These are phyloP conservation scores for Sphaeridia pumilis DNA, from an alignment of 2,888 invertebrate genomes.

Conservation along the genomic window DNA sequence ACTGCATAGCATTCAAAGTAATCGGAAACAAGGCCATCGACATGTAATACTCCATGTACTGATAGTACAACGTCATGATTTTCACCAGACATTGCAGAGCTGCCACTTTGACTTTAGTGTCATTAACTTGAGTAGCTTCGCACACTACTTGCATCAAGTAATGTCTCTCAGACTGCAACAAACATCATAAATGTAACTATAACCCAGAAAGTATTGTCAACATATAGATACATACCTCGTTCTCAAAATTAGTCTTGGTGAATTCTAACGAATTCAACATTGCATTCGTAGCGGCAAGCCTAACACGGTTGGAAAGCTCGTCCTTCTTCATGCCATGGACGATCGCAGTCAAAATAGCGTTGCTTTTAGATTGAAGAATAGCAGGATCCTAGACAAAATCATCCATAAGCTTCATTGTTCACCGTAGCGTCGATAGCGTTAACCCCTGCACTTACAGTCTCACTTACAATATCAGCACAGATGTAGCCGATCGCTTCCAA, in stretches of 20 bases:
- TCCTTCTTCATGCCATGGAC: constrained; percentile 96
- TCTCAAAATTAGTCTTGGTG: constrained; percentile 95
- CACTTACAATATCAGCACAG: constrained; percentile 79
- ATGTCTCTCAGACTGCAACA: constrained; percentile 68
- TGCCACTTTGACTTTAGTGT: constrained; percentile 86
- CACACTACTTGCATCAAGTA: constrained; percentile 99
- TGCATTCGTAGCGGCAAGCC: constrained; percentile 92
- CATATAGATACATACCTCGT: constrained; percentile 50
- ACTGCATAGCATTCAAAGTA: constrained; percentile 96
- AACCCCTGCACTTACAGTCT: no score
- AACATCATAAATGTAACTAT: constrained; percentile 5
- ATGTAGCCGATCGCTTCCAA: constrained; percentile 97
- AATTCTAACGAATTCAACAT: constrained; percentile 95
- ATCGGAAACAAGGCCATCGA: constrained; percentile 86
- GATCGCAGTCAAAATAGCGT: constrained; percentile 95
- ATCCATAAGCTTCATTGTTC: not conserved
- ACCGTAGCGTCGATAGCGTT: not conserved
- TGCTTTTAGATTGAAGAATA: constrained; percentile 80
- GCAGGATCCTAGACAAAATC: constrained; percentile 60
- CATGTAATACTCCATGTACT: constrained; percentile 99
- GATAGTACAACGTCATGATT: constrained; percentile 96
- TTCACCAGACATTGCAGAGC: constrained; percentile 96
- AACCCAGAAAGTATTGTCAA: not conserved
- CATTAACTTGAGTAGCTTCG: constrained; percentile 89
- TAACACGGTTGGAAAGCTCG: constrained; percentile 85